phyloP scores from a whole-genome alignment of 2,113 vertebrate genomes.

The Calyptommatus sinebrachiatus region DNA sequence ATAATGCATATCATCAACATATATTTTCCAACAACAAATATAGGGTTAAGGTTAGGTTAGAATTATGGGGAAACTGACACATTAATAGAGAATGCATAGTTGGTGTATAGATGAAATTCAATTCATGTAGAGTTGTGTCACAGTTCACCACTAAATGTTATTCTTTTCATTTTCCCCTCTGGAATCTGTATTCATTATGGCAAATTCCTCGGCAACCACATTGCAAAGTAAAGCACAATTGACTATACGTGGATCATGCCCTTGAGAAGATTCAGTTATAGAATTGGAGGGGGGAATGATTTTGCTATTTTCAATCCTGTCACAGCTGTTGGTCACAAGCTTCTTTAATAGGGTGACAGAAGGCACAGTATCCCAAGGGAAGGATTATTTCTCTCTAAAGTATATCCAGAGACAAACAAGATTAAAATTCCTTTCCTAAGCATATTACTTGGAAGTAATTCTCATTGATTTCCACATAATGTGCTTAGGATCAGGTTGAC shows the following conservation, averaged over 20 bases:
- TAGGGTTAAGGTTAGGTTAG: no score
- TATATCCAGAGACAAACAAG: conserved; percentile 14
- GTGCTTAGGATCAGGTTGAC: neutral
- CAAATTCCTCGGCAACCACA: rapidly evolving
- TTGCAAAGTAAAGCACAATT: neutral
- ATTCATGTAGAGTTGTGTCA: no score
- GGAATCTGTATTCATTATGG: neutral
- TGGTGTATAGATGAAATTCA: no score
- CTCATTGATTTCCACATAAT: conserved; percentile 14
- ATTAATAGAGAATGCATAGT: no score
- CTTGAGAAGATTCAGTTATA: neutral
- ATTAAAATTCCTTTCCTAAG: conserved; percentile 1
- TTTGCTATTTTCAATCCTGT: neutral
- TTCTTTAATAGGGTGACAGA: neutral
- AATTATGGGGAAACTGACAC: no score
- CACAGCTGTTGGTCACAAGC: neutral
- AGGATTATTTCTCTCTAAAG: conserved; percentile 12
- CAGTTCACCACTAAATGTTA: no score
- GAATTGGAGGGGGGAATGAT: neutral
- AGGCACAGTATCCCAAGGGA: conserved; percentile 17
- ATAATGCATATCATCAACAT: no score
- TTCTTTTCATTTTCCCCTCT: no score
- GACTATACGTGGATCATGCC: neutral
- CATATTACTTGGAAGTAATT: conserved; percentile 12
- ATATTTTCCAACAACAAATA: no score